A percentile compares a stretch with the other conserved stretches of the same genome.
phyloP scores from a whole-genome alignment of 2,888 invertebrate genomes.

The Lasiommata megera region DNA sequence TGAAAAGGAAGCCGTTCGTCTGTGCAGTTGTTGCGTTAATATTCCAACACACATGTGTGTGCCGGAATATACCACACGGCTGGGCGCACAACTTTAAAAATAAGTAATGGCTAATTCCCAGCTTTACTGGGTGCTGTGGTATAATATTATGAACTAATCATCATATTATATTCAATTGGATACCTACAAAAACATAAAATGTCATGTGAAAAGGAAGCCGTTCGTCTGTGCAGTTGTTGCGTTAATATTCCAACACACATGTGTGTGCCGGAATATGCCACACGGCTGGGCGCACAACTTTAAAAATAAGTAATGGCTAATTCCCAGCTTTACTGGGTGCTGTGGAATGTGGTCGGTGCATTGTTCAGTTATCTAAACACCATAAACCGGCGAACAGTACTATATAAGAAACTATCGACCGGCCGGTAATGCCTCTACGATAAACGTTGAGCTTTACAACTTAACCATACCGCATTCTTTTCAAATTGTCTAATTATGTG shows the following conservation, averaged over 20 bases:
- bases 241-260: constrained; percentile 3
- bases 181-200: too few relatives aligned
- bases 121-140: constrained; percentile 51
- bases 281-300: constrained; percentile 34
- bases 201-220: not conserved
- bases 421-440: constrained; percentile 21
- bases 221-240: not conserved
- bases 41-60: not conserved
- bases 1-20: not conserved
- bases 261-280: too few relatives aligned
- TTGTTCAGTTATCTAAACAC: constrained; percentile 68
- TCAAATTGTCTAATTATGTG: constrained; percentile 14
- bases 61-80: too few relatives aligned
- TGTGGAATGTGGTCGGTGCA: constrained; percentile 58
- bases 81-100: constrained; percentile 45
- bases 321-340: constrained; percentile 49
- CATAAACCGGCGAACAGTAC: constrained; percentile 37
- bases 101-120: constrained; percentile 61
- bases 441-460: constrained; percentile 17
- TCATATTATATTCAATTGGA: too few relatives aligned
- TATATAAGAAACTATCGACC: constrained; percentile 33
- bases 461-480: constrained; percentile 17
- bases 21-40: not conserved
- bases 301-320: constrained; percentile 64
- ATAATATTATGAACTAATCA: too few relatives aligned